Evolutionary conservation across 2,113 vertebrate genomes (phyloP).

Genomic region (Cyprinodon brontotheroides): DNA sequence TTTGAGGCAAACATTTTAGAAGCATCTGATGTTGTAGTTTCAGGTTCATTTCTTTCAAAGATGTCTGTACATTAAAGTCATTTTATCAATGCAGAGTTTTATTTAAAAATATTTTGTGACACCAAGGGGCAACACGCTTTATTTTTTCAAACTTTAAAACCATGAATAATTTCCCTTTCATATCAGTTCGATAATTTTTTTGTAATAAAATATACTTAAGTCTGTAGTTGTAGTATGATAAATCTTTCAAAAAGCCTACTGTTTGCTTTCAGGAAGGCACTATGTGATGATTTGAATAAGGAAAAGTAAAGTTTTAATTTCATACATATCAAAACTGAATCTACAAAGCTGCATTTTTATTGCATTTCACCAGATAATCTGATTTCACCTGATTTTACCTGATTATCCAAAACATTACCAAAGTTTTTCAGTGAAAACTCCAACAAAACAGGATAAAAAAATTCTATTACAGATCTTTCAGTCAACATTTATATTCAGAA

Average conservation of each 20-base stretch:
- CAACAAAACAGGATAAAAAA: not conserved
- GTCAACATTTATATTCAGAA: constrained; percentile 6
- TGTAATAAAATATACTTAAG: not conserved
- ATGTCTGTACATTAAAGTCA: not conserved
- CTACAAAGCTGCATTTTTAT: not conserved
- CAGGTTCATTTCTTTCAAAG: too few species aligned
- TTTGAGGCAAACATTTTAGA: too few species aligned
- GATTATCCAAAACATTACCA: not conserved
- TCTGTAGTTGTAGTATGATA: not conserved
- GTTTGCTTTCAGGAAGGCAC: not conserved
- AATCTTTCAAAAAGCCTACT: too few species aligned
- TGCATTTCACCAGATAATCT: not conserved
- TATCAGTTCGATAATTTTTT: not conserved
- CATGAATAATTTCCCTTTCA: not conserved
- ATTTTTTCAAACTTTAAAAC: not conserved
- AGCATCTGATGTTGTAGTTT: too few species aligned
- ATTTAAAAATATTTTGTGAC: not conserved
- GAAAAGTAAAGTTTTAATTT: not conserved
- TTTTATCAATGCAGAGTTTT: not conserved
- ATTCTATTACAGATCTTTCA: not conserved
- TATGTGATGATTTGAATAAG: not conserved
- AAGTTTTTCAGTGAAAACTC: not conserved
- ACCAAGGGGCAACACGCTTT: too few species aligned
- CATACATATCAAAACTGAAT: not conserved
- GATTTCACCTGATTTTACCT: not conserved